Evolutionary conservation across 1,140 invertebrate species (phyloP), one percentile per base, ranked within the genome.

Genomic region (Drosophila willistoni): DNA sequence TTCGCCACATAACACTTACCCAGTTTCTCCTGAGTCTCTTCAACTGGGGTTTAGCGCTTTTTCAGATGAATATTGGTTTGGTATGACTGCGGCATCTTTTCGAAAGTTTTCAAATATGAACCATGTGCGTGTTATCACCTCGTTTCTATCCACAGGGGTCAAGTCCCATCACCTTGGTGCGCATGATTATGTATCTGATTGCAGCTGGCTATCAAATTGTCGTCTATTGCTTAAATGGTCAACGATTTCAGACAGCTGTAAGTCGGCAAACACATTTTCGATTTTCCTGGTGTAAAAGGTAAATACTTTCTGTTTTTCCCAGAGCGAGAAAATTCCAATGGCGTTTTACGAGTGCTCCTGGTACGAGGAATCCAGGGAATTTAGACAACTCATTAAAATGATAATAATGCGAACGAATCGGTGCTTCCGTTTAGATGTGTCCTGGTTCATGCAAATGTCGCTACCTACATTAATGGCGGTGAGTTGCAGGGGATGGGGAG

Each of bases 211-310:
- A 82, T 67, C 78, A 91, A 76, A 77, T 91, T 60, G 74, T 83
- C 41, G 80, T 91, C 47, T 91, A 90, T 64, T 91, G 90, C 63
- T 91, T 80, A 55, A 91, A 91, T 61, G 87, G 86, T 4, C 90
- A 91, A 64, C 60, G 66, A 54, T 82, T 91, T 33, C 65, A 69
- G 1, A 77, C 62, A 33, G 86, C 81, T 61, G 90, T 91, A 69
- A 14, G 79, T 80, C 56, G 14, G 3, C 25, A 19, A 36, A 19
- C 29, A 36, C 39, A 22, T 41, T 44, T 54, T 12, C 44, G 29
- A 14, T 34, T 25, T 63, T 74, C 51, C 62, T 74, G 47, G n/a
- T 55, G 29, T 41, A 51, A n/a, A 5, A n/a, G 29, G 34, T 39
- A 17, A 39, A 60, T 57, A 3, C 19, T 41, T n/a, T 9, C 19